Percentiles rank a stretch among this genome's conserved stretches.
These are phyloP conservation scores for Chrysochloris asiatica DNA, from an alignment of 2,113 vertebrate genomes.

Conservation along the genomic window DNA sequence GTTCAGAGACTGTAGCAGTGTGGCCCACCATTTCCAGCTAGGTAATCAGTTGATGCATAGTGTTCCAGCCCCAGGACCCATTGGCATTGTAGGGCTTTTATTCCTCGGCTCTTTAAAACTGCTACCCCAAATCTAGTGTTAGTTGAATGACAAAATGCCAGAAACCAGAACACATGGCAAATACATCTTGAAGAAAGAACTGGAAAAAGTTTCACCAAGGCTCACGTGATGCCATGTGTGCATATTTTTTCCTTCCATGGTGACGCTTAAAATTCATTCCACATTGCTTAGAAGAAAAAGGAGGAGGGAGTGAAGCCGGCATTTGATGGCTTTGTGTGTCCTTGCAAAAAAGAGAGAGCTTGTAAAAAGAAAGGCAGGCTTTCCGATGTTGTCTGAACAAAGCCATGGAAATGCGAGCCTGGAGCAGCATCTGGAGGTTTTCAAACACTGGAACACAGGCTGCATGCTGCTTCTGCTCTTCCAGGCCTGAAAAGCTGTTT, in stretches of 20 bases:
- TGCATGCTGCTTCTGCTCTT: constrained; percentile 88
- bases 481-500: constrained; percentile 94
- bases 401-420: constrained; percentile 88
- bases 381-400: constrained; percentile 88
- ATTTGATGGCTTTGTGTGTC: constrained; percentile 81
- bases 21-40: neutral
- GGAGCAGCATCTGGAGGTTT: constrained; percentile 93
- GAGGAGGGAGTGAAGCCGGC: constrained; percentile 60
- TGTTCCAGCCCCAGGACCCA: neutral
- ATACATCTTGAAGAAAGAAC: constrained; percentile 51
- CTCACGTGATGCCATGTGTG: constrained; percentile 63
- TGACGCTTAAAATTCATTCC: constrained; percentile 80
- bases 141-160: constrained; percentile 49
- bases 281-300: constrained; percentile 55
- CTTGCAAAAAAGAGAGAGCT: constrained; percentile 77
- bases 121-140: constrained; percentile 63
- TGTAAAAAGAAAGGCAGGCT: constrained; percentile 73
- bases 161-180: constrained; percentile 52
- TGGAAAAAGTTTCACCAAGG: constrained; percentile 75
- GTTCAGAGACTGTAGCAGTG: too few relatives aligned
- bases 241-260: constrained; percentile 44
- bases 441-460: constrained; percentile 88
- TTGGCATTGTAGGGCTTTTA: neutral
- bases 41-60: accelerated
- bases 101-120: constrained; percentile 14